Evolutionary conservation across 2,797 vertebrate species (phyloP).

Genomic region (Paramormyrops hopkinsi): DNA sequence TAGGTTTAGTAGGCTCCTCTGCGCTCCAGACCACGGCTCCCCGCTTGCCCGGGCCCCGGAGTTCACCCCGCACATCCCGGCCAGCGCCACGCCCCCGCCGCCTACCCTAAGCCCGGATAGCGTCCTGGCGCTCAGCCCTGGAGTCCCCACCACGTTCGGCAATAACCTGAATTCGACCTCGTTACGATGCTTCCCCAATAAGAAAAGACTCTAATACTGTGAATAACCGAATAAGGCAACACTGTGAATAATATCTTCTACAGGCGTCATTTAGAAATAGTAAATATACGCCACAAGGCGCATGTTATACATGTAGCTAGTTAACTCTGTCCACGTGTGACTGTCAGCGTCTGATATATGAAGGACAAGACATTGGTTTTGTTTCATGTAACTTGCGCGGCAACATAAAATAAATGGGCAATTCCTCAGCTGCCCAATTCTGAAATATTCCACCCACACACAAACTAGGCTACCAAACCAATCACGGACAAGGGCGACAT

Average conservation of each 20-base stretch:
- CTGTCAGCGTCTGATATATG: background rate
- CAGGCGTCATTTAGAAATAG: background rate
- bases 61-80: constrained; percentile 40
- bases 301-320: background rate
- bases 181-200: background rate
- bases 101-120: constrained; percentile 61
- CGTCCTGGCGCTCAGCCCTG: constrained; percentile 64
- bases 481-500: constrained; percentile 23
- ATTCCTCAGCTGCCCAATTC: constrained; percentile 34
- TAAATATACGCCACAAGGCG: background rate
- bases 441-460: constrained; percentile 50
- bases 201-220: background rate
- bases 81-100: constrained; percentile 34
- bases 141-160: constrained; percentile 42
- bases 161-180: background rate
- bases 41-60: constrained; percentile 35
- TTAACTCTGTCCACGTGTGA: background rate
- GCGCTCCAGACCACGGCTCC: constrained; percentile 48
- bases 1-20: constrained; percentile 59
- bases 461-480: constrained; percentile 11
- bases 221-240: background rate
- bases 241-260: background rate
- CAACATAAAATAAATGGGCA: constrained; percentile 12
- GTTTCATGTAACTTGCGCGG: background rate
- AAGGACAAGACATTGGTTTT: background rate